Conservation (phyloP, 2,888 invertebrate species). For the Vannuccia rotundouncinata region DNA sequence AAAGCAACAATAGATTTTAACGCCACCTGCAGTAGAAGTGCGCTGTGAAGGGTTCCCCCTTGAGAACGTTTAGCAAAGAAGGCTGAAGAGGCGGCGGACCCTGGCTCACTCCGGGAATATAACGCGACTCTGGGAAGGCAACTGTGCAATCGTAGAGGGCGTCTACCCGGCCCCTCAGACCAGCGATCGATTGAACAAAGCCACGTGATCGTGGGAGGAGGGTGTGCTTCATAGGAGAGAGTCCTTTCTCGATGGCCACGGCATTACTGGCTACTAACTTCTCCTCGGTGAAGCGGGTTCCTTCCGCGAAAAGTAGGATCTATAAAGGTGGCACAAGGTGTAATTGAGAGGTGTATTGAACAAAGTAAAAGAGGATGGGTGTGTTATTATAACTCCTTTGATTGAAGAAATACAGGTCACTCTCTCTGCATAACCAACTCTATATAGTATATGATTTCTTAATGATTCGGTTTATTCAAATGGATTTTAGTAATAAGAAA, state of each 20-base stretch:
- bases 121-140: slow-evolving; percentile 51
- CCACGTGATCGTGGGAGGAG: slow-evolving; percentile 89
- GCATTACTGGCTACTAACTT: slow-evolving; percentile 80
- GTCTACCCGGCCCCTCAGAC: slow-evolving; percentile 63
- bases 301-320: slow-evolving; percentile 83
- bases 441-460: too few relatives aligned
- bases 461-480: too few relatives aligned
- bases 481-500: too few relatives aligned
- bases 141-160: slow-evolving; percentile 68
- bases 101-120: slow-evolving; percentile 50
- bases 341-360: too few relatives aligned
- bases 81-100: slow-evolving; percentile 61
- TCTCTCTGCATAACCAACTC: too few relatives aligned
- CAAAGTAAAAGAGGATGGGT: too few relatives aligned
- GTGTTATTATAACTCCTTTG: too few relatives aligned
- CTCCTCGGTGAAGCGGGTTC: slow-evolving; percentile 77
- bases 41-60: slow-evolving; percentile 67
- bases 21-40: slow-evolving; percentile 66
- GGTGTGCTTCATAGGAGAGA: slow-evolving; percentile 77
- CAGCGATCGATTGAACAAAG: slow-evolving; percentile 75
- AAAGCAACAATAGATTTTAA: too few relatives aligned
- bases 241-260: slow-evolving; percentile 76
- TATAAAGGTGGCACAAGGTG: slow-evolving; percentile 50
- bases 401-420: too few relatives aligned
- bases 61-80: slow-evolving; percentile 70